Evolutionary conservation across 2,113 vertebrate genomes (phyloP), one percentile per base, ranked within the genome.

Genomic region (Nipponia nippon): DNA sequence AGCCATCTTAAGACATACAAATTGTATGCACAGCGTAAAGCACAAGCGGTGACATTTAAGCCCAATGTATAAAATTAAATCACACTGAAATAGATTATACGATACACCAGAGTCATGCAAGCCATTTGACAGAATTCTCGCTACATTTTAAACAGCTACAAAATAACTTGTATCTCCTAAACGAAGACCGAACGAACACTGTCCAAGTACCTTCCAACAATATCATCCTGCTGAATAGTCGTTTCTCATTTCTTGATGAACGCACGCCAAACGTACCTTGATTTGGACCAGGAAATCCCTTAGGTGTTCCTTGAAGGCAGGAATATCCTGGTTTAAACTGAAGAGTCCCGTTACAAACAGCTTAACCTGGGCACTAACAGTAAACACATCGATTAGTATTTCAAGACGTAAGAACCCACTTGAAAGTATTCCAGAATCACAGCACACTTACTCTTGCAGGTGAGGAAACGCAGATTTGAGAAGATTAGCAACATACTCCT

Each of bases 281-380:
- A 99, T 99, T 95, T 99, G 99, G 56, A 99, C 99, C 26, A 99
- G 98, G 98, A 99, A 99, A 98, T 99, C 99, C 98, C 99, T 98
- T 93, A 99, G 98, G 89, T 99, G 99, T 94, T 99, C 99, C 97
- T 99, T 99, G 97, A 99, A 99, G 79, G 99, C 99, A 96, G 99
- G 99, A 98, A 99, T 99, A 98, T 99, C 99, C 97, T 99, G 99
- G 98, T 99, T 99, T 98, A 99, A 98, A 97, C 99, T 99, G 99
- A 99, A 99, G 96, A 99, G 98, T 77, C 99, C 99, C 4, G 99
- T 99, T 96, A 99, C 99, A 96, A 99, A 99, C 97, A 99, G 99
- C 98, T 99, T 99, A 87, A 99, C 99, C 98, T 99, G 99, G 91
- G 99, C 99, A 96, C 99, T 99, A 87, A 95, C 67, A 93, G 42